These are phyloP conservation scores for Calephelis nemesis DNA, from an alignment of 1,140 invertebrate genomes.

Conservation along the genomic window DNA sequence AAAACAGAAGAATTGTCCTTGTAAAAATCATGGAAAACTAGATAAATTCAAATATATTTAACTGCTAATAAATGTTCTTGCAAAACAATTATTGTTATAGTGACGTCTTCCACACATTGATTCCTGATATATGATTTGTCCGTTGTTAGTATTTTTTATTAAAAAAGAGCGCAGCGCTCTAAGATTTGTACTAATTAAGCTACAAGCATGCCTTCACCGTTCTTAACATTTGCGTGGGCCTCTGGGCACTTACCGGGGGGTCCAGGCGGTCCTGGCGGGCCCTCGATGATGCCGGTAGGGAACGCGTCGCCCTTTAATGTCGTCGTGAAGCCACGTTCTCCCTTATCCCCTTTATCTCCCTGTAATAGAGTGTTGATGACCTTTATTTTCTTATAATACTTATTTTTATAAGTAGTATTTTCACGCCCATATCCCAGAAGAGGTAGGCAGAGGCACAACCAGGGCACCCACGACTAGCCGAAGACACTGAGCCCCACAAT, in stretches of 20 bases:
- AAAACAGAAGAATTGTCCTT: too few species aligned
- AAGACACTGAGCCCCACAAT: too few species aligned
- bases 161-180: neutral
- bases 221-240: neutral
- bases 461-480: too few species aligned
- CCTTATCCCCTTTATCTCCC: conserved; percentile 94
- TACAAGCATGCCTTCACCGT: neutral
- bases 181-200: conserved; percentile 8
- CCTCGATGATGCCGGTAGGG: conserved; percentile 95
- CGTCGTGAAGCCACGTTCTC: conserved; percentile 93
- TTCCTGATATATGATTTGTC: conserved; percentile 6
- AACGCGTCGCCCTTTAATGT: conserved; percentile 94
- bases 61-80: too few species aligned
- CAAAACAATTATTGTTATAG: too few species aligned
- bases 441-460: too few species aligned
- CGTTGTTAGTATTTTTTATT: neutral
- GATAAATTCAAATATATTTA: too few species aligned
- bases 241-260: conserved; percentile 84
- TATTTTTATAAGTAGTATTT: too few species aligned
- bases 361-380: conserved; percentile 67
- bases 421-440: too few species aligned
- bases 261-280: conserved; percentile 94
- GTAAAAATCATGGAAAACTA: too few species aligned
- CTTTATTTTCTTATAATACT: neutral
- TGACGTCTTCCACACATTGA: too few species aligned